Conservation (phyloP, 2,797 vertebrate species). For the Valencia hispanica region DNA sequence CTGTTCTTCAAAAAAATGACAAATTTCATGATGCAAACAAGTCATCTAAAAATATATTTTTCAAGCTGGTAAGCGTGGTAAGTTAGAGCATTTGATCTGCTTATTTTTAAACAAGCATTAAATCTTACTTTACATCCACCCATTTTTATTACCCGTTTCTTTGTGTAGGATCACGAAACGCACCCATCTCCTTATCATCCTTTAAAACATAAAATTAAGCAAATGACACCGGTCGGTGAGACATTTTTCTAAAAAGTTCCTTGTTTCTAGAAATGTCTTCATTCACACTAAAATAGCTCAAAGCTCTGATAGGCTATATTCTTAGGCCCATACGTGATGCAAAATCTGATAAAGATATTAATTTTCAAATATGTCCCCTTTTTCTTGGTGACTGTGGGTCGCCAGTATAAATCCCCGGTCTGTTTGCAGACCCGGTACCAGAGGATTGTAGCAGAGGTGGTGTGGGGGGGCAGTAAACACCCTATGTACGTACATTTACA, state of each 20-base stretch:
- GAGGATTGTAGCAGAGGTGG: too few species aligned
- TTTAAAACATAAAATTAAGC: not conserved
- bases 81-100: not conserved
- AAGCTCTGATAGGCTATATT: too few species aligned
- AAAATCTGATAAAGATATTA: too few species aligned
- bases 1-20: not conserved
- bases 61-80: not conserved
- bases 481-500: too few species aligned
- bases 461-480: too few species aligned
- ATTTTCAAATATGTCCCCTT: too few species aligned
- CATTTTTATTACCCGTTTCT: not conserved
- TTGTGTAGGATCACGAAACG: not conserved
- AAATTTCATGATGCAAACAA: not conserved
- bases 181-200: not conserved
- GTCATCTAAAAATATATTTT: not conserved
- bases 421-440: too few species aligned
- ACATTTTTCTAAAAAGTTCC: too few species aligned
- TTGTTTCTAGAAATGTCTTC: not conserved
- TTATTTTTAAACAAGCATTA: not conserved
- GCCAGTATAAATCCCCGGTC: too few species aligned
- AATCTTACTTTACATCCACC: not conserved
- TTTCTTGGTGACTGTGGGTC: too few species aligned
- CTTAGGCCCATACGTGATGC: too few species aligned
- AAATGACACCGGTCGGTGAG: not conserved
- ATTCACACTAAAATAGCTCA: too few species aligned